These are phyloP conservation scores for Drosophila burlai DNA, from an alignment of 1,140 invertebrate genomes.

Conservation along the genomic window DNA sequence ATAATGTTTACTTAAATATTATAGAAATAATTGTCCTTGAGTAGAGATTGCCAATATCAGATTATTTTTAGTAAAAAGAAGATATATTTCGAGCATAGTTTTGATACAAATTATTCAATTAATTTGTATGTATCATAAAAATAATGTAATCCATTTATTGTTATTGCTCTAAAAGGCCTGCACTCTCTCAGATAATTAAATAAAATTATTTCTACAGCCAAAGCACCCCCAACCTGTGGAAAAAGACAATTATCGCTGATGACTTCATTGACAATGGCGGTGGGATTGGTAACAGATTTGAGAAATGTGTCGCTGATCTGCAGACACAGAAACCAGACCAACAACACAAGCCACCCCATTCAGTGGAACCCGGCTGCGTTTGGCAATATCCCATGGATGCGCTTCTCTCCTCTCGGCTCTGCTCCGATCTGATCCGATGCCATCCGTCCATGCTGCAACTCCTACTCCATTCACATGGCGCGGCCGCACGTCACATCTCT, in stretches of 20 bases:
- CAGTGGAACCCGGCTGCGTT: slow-evolving; percentile 45
- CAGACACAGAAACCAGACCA: slow-evolving; percentile 13
- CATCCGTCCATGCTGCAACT: slow-evolving; percentile 61
- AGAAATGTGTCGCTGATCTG: slow-evolving; percentile 72
- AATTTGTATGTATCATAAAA: no score
- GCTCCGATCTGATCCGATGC: slow-evolving; percentile 1
- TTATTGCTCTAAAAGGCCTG: no score
- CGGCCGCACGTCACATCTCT: slow-evolving; percentile 16
- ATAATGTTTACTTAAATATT: background rate
- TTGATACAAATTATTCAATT: background rate
- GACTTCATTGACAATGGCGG: slow-evolving; percentile 56
- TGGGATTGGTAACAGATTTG: slow-evolving; percentile 53
- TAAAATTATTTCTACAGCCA: background rate
- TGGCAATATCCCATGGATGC: slow-evolving; percentile 64
- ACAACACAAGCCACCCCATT: slow-evolving; percentile 40
- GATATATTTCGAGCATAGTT: background rate
- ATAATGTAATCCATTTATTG: no score
- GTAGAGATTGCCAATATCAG: background rate
- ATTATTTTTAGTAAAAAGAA: background rate
- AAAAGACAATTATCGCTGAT: slow-evolving; percentile 55
- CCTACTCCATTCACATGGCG: slow-evolving; percentile 71
- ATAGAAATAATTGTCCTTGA: background rate
- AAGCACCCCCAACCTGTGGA: background rate
- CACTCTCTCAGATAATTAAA: slow-evolving; percentile 2
- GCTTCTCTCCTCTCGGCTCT: background rate